Percentiles rank a stretch among this genome's conserved stretches.
These are phyloP conservation scores for Rhagophthalmus giganteus DNA, from an alignment of 2,888 invertebrate species.

Conservation along the genomic window DNA sequence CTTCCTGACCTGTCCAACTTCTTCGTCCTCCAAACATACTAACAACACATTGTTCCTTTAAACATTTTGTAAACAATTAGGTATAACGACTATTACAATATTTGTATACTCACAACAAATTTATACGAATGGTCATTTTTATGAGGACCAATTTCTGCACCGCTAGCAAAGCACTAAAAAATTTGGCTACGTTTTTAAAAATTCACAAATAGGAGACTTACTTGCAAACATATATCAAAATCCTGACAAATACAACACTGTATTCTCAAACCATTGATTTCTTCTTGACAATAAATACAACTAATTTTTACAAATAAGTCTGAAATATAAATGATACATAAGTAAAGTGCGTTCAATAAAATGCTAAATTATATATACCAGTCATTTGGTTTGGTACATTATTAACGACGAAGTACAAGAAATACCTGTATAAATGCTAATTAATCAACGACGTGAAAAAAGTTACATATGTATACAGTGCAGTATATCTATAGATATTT, in stretches of 20 bases:
- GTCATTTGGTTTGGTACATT: no score
- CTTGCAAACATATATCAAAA: conserved; percentile 95
- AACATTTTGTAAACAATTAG: conserved; percentile 8
- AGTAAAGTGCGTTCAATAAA: no score
- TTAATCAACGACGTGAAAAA: no score
- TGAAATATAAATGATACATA: no score
- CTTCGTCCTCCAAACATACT: conserved; percentile 78
- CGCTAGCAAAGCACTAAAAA: conserved; percentile 91
- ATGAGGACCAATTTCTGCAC: conserved; percentile 91
- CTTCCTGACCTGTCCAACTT: conserved; percentile 90
- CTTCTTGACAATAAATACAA: conserved; percentile 94
- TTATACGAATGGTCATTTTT: conserved; percentile 89
- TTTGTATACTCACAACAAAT: conserved; percentile 70
- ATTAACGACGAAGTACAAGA: no score
- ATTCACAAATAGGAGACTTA: conserved; percentile 57
- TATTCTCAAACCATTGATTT: conserved; percentile 85
- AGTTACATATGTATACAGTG: no score
- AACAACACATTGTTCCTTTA: conserved; percentile 77
- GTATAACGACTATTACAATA: background rate
- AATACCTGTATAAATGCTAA: no score
- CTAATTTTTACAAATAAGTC: conserved; percentile 54
- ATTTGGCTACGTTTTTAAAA: conserved; percentile 19
- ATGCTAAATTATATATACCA: no score
- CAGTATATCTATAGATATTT: no score
- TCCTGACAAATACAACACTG: conserved; percentile 90